Evolutionary conservation across 2,113 vertebrate genomes (phyloP).

Genomic region (Bubo bubo): DNA sequence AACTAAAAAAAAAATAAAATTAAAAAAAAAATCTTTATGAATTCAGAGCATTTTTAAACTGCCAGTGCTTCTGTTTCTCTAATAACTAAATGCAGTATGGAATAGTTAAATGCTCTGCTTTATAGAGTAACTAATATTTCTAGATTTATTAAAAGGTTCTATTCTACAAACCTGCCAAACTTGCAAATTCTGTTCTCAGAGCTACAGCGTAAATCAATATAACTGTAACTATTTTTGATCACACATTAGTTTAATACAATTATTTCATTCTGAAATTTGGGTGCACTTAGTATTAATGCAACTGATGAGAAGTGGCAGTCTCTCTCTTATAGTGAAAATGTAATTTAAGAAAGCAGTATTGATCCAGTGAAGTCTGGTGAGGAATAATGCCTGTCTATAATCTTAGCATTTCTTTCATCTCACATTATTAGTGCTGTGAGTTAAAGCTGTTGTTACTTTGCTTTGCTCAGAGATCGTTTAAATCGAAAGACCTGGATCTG

Average conservation of each 20-base stretch:
- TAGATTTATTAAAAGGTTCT: slow-evolving; percentile 22
- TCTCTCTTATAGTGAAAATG: not conserved
- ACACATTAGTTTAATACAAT: slow-evolving; percentile 1
- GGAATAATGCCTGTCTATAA: not conserved
- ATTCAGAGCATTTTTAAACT: not conserved
- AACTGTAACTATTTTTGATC: not conserved
- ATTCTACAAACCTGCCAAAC: not conserved
- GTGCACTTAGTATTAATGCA: slow-evolving; percentile 21
- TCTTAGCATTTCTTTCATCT: not conserved
- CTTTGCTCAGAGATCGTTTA: not conserved
- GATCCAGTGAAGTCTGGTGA: not conserved
- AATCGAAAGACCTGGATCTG: not conserved
- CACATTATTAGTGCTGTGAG: not conserved
- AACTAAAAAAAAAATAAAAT: not conserved
- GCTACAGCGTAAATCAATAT: slow-evolving; percentile 12
- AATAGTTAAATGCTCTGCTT: not conserved
- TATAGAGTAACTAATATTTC: not conserved
- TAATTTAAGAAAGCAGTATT: slow-evolving; percentile 26
- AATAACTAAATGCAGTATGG: not conserved
- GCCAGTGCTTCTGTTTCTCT: not conserved
- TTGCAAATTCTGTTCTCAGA: slow-evolving; percentile 7
- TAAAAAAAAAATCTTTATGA: not conserved
- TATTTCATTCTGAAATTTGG: slow-evolving; percentile 44
- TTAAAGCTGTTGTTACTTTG: not conserved
- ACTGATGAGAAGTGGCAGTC: not conserved